These are phyloP conservation scores for Holacanthella duospinosa DNA, from an alignment of 2,888 invertebrate genomes.

Conservation along the genomic window DNA sequence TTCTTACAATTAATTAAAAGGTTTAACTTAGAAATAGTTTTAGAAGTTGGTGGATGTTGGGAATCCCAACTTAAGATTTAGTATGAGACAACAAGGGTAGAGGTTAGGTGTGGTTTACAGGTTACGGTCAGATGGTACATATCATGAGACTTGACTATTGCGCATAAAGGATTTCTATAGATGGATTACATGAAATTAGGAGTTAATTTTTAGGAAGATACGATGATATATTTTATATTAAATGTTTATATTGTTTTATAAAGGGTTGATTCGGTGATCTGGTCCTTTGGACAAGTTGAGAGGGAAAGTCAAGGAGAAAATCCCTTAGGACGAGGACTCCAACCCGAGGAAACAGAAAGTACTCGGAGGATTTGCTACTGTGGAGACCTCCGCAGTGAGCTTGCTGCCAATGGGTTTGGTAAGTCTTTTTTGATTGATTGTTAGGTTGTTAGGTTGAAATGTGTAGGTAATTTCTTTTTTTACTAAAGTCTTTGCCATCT, in stretches of 20 bases:
- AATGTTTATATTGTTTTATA: too few species aligned
- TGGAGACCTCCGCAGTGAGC: slow-evolving; percentile 36
- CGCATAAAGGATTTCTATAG: background rate
- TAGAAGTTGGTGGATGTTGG: too few species aligned
- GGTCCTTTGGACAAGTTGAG: background rate
- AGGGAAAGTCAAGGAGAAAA: background rate
- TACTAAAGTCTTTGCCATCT: background rate
- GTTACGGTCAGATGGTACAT: too few species aligned
- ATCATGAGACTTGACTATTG: background rate
- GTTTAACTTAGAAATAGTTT: too few species aligned
- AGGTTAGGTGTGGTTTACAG: too few species aligned
- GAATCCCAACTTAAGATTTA: too few species aligned
- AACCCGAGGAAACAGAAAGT: background rate
- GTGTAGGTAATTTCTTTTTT: background rate
- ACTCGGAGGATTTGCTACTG: slow-evolving; percentile 26
- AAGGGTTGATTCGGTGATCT: background rate
- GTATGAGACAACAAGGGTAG: too few species aligned
- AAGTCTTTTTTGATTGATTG: slow-evolving; percentile 18
- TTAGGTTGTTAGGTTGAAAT: background rate
- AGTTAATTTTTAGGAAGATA: too few species aligned
- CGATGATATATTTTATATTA: too few species aligned
- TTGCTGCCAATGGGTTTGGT: slow-evolving; percentile 38
- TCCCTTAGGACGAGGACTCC: background rate
- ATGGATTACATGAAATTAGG: background rate
- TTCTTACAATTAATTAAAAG: too few species aligned